Percentiles rank a stretch among this genome's conserved stretches.
These are phyloP conservation scores for Aotus griseimembra DNA, from an alignment of 2,797 vertebrate genomes.

Conservation along the genomic window DNA sequence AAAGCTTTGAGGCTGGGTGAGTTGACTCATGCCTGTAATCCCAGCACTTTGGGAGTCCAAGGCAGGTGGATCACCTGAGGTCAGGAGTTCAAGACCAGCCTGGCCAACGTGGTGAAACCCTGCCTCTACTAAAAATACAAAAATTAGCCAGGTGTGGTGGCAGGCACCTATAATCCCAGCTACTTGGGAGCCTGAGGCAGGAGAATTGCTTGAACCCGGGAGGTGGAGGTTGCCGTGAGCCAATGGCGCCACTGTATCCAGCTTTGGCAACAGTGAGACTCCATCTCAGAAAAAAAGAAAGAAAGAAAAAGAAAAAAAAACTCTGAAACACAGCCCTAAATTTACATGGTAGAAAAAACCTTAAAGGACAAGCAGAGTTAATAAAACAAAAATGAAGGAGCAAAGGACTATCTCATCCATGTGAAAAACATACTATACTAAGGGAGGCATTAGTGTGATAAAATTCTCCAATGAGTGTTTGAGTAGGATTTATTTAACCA, in stretches of 20 bases:
- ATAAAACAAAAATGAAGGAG: not conserved
- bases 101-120: not conserved
- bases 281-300: not conserved
- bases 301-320: not conserved
- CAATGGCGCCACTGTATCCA: not conserved
- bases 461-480: not conserved
- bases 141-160: not conserved
- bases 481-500: constrained; percentile 29
- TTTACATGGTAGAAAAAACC: not conserved
- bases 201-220: not conserved
- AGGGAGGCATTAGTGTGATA: not conserved
- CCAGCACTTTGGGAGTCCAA: not conserved
- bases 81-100: not conserved
- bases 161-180: not conserved
- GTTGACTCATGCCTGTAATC: not conserved
- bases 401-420: not conserved
- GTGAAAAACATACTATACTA: not conserved
- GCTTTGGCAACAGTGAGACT: not conserved
- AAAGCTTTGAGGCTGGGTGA: not conserved
- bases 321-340: not conserved
- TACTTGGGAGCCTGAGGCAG: not conserved
- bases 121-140: not conserved
- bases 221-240: not conserved
- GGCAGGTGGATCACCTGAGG: not conserved
- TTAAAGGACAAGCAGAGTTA: not conserved